Base-by-base conservation (phyloP, 2,888 invertebrate species). In the Smittia aterrima region DNA sequence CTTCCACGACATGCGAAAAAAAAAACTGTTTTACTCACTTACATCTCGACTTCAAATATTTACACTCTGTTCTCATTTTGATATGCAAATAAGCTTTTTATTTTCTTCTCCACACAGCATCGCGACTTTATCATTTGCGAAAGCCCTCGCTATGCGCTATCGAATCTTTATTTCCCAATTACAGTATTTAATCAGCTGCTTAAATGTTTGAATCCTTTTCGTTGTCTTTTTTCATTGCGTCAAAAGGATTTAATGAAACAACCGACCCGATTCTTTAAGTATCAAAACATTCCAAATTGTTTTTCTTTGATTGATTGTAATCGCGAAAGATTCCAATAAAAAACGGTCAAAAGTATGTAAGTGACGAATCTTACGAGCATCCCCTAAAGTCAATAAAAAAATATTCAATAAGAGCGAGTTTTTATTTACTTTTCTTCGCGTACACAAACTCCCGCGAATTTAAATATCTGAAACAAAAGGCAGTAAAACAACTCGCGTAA, bases 181-280 rank as follows among this genome's bases (percentile, higher is more conserved):
- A 68, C 47, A 68, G 38, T 68, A 68, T 68, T 68, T 68, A 68
- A 68, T 24, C 68, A 22, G 67, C 18, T 27, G 25, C 64, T 32
- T 47, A 47, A n/a, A 47, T 16, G 16, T 47, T 16, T 47, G 47
- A 47, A 47, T 47, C 16, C 16, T n/a, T 3, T 58, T 18, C 58
- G 9, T 22, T 22, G 18, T 18, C 58, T 58, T 58, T 58, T 22
- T 22, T 47, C 47, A 13, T 47, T 3, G 4, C 13, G 58, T 22
- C 58, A 47, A 47, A 47, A 47, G 47, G 47, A 47, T 47, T 47
- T 47, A n/a, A n/a, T 47, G 2, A 2, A n/a, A 16, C 16, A 16
- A 47, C 47, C 2, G n/a, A n/a, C 47, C 4, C 47, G 16, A 11
- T 47, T 47, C 47, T 47, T 13, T 47, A 16, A 47, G 32, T n/a